phyloP scores from a whole-genome alignment of 1,140 invertebrate species.

The Fopius arisanus region DNA sequence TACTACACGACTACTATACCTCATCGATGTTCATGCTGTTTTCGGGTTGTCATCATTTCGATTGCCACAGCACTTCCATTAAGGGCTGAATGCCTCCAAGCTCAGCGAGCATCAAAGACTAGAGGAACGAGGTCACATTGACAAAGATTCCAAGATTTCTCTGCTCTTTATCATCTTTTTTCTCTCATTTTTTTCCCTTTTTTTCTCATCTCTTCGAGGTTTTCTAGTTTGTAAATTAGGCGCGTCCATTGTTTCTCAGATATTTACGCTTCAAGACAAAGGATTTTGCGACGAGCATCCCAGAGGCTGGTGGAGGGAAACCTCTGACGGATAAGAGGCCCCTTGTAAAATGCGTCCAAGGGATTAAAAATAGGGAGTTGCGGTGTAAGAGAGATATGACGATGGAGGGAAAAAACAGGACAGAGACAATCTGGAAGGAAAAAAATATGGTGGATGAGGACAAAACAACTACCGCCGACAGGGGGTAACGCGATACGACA shows the following conservation, averaged over 20 bases:
- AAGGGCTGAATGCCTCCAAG: conserved; percentile 9
- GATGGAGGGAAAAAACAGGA: conserved; percentile 22
- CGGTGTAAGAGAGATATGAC: neutral
- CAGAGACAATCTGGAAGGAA: conserved; percentile 28
- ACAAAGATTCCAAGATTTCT: conserved; percentile 14
- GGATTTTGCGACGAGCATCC: conserved; percentile 14
- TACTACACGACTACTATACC: no score
- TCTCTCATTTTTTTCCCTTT: conserved; percentile 2
- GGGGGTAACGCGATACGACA: conserved; percentile 58
- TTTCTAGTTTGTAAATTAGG: conserved; percentile 26
- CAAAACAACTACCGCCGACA: conserved; percentile 39
- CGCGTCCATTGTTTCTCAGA: conserved; percentile 23
- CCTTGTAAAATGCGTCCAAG: neutral
- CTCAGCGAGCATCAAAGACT: conserved; percentile 5
- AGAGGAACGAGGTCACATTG: conserved; percentile 18
- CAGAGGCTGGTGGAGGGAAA: neutral
- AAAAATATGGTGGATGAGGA: conserved; percentile 24
- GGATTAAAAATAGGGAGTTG: conserved; percentile 25
- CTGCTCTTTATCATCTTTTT: neutral
- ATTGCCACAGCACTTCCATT: conserved; percentile 3
- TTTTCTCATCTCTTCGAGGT: neutral
- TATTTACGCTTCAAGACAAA: conserved; percentile 24
- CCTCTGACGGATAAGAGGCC: neutral
- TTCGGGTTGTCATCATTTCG: neutral
- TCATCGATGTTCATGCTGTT: neutral